Evolutionary conservation across 1,140 invertebrate genomes (phyloP).

Genomic region (Asobara japonica): DNA sequence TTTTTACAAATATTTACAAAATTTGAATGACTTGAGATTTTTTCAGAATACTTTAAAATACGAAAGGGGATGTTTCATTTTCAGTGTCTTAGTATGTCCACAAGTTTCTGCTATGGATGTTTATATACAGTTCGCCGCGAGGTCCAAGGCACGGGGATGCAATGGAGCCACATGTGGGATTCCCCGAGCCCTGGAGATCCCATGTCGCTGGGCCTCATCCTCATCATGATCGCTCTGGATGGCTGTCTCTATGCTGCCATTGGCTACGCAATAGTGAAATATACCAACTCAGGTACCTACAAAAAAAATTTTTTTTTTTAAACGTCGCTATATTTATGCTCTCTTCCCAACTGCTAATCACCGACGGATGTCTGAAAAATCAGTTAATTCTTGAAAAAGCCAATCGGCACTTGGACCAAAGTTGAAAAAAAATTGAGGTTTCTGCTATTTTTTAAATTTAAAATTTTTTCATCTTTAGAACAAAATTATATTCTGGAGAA

Average conservation of each 20-base stretch:
- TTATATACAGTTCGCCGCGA: constrained; percentile 70
- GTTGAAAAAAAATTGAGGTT: too few species aligned
- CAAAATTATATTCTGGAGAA: too few species aligned
- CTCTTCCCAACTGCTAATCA: too few species aligned
- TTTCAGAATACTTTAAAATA: neutral
- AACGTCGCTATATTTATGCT: too few species aligned
- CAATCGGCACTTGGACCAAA: too few species aligned
- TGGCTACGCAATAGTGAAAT: constrained; percentile 54
- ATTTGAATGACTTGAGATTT: neutral
- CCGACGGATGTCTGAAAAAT: neutral
- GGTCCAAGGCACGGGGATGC: constrained; percentile 67
- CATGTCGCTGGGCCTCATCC: constrained; percentile 65
- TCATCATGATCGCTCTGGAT: constrained; percentile 55
- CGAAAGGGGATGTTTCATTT: neutral
- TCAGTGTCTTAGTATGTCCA: constrained; percentile 72
- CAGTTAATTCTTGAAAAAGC: neutral
- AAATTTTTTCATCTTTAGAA: too few species aligned
- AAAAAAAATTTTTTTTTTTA: too few species aligned
- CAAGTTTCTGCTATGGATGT: constrained; percentile 72
- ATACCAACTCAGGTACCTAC: constrained; percentile 61
- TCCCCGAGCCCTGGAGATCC: constrained; percentile 61
- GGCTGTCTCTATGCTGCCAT: constrained; percentile 58
- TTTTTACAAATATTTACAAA: too few species aligned
- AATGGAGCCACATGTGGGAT: constrained; percentile 65
- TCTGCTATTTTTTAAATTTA: too few species aligned